These are phyloP conservation scores for Andrena chrysosceles DNA, from an alignment of 2,888 invertebrate genomes.

Conservation along the genomic window DNA sequence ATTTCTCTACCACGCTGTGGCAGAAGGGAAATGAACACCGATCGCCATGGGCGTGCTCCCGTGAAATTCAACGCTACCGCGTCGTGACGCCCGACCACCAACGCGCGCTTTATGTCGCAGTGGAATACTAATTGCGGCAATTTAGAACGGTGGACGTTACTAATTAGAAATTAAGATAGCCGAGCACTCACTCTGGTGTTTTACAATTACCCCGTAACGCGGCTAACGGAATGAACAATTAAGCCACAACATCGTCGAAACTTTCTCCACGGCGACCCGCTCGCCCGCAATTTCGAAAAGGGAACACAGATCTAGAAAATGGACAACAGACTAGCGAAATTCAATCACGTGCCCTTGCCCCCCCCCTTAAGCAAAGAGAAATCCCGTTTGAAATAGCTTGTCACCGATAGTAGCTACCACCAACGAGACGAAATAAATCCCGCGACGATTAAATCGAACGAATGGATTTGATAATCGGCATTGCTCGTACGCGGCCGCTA, in stretches of 20 bases:
- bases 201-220: conserved; percentile 60
- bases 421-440: conserved; percentile 8
- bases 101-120: conserved; percentile 37
- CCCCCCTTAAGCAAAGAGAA: conserved; percentile 7
- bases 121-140: conserved; percentile 60
- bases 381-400: not conserved
- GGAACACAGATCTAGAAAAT: not conserved
- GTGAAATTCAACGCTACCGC: conserved; percentile 40
- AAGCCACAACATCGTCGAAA: conserved; percentile 20
- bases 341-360: not conserved
- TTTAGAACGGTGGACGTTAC: conserved; percentile 53
- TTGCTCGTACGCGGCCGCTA: conserved; percentile 25
- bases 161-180: conserved; percentile 62
- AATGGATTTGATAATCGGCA: conserved; percentile 29
- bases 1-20: not conserved
- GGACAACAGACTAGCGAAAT: conserved; percentile 11
- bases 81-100: conserved; percentile 40
- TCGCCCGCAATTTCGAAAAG: not conserved
- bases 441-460: conserved; percentile 15
- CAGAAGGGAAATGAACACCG: conserved; percentile 14
- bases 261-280: conserved; percentile 35
- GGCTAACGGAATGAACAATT: conserved; percentile 57
- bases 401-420: not conserved
- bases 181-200: conserved; percentile 41
- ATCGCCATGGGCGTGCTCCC: conserved; percentile 1